A percentile compares a stretch with the other conserved stretches of the same genome.
Conservation (phyloP, 2,113 vertebrate genomes). For the Gopherus evgoodei region DNA sequence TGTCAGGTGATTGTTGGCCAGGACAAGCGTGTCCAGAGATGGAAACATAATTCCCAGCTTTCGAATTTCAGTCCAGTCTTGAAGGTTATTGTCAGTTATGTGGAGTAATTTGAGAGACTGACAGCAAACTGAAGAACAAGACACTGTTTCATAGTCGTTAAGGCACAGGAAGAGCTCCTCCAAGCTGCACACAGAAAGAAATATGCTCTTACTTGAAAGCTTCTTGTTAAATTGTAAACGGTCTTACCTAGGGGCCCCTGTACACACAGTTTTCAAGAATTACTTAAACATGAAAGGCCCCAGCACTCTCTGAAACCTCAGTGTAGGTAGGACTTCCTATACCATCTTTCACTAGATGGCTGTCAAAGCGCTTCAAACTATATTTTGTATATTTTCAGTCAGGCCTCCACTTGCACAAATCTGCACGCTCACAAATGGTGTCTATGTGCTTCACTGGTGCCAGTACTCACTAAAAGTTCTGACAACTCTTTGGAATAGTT, state of each 20-base stretch:
- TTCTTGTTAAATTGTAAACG: neutral
- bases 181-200: slow-evolving; percentile 83
- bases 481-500: neutral
- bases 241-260: neutral
- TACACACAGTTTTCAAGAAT: neutral
- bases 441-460: neutral
- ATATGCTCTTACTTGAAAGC: neutral
- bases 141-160: slow-evolving; percentile 93
- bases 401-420: neutral
- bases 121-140: slow-evolving; percentile 86
- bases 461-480: neutral
- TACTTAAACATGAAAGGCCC: neutral
- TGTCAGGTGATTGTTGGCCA: slow-evolving; percentile 92
- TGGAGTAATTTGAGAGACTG: slow-evolving; percentile 94
- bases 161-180: slow-evolving; percentile 99
- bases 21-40: slow-evolving; percentile 87
- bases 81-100: slow-evolving; percentile 97
- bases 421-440: too few species aligned
- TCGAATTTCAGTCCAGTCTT: slow-evolving; percentile 93
- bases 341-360: neutral
- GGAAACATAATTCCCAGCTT: slow-evolving; percentile 95
- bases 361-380: neutral
- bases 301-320: neutral
- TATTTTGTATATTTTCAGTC: neutral
- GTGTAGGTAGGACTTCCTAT: neutral